Evolutionary conservation across 2,888 invertebrate genomes (phyloP).

Genomic region (Orthosia gracilis): DNA sequence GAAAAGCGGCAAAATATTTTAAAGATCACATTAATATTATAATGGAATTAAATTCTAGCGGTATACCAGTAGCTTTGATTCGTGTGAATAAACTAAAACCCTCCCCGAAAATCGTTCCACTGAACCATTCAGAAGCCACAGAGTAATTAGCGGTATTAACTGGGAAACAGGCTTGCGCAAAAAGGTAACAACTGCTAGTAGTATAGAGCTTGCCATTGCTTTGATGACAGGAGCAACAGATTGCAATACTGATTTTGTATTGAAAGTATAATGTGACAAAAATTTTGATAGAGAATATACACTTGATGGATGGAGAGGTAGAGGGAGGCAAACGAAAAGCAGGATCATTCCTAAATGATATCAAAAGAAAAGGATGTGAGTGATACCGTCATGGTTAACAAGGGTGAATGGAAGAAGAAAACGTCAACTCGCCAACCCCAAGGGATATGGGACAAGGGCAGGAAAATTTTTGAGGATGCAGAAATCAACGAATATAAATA

Average conservation of each 20-base stretch:
- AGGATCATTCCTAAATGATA: not conserved
- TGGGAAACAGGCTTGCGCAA: conserved; percentile 17
- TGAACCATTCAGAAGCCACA: conserved; percentile 33
- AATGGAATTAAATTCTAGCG: not conserved
- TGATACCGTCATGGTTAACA: not conserved
- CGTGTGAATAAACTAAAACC: conserved; percentile 17
- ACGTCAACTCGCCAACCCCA: not conserved
- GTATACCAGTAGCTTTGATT: conserved; percentile 15
- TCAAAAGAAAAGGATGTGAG: not conserved
- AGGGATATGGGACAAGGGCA: not conserved
- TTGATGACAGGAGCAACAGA: conserved; percentile 7
- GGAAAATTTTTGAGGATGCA: not conserved
- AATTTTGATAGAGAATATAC: not conserved
- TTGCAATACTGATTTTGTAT: conserved; percentile 5
- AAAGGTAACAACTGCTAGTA: not conserved
- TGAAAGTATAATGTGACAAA: not conserved
- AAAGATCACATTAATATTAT: not conserved
- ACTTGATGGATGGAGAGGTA: not conserved
- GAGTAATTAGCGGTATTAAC: conserved; percentile 31
- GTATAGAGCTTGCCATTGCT: conserved; percentile 7
- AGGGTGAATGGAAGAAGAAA: not conserved
- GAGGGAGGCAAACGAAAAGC: not conserved
- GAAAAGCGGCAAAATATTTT: not conserved
- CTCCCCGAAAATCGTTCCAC: conserved; percentile 6
- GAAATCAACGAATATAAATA: conserved; percentile 2